Conservation (phyloP, 2,113 vertebrate genomes). For the Stegostoma tigrinum region DNA sequence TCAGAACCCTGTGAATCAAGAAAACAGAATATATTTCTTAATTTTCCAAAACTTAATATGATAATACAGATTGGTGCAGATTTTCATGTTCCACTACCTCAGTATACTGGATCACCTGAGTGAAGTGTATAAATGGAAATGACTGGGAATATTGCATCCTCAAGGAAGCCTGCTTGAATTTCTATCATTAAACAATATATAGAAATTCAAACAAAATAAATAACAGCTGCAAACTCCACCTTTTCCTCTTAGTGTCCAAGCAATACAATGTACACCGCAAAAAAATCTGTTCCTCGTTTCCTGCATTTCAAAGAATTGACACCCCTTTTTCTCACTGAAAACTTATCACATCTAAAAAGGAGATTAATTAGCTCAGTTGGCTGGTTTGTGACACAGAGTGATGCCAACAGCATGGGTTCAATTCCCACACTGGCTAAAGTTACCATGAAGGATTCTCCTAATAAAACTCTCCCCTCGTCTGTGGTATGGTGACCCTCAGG, state of each 20-base stretch:
- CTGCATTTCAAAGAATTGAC: background rate
- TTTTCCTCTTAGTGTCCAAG: background rate
- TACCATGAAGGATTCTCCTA: too few relatives aligned
- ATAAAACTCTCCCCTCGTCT: too few relatives aligned
- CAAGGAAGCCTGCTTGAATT: background rate
- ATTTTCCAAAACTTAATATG: too few relatives aligned
- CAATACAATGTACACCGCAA: background rate
- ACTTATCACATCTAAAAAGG: too few relatives aligned
- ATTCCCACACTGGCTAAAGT: too few relatives aligned
- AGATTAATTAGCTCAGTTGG: too few relatives aligned
- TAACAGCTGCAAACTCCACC: background rate
- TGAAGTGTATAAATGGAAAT: background rate
- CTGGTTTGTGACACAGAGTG: too few relatives aligned
- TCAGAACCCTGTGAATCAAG: constrained; percentile 66
- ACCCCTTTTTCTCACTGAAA: background rate
- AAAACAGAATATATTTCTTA: background rate
- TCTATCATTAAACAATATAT: background rate
- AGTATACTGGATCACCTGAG: background rate
- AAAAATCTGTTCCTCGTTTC: background rate
- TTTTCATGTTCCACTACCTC: background rate
- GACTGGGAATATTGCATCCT: background rate
- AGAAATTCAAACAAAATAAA: background rate
- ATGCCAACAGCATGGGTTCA: too few relatives aligned
- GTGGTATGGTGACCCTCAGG: too few relatives aligned
- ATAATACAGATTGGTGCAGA: background rate